Base-by-base conservation (phyloP, 1,140 invertebrate genomes). In the Apis laboriosa region DNA sequence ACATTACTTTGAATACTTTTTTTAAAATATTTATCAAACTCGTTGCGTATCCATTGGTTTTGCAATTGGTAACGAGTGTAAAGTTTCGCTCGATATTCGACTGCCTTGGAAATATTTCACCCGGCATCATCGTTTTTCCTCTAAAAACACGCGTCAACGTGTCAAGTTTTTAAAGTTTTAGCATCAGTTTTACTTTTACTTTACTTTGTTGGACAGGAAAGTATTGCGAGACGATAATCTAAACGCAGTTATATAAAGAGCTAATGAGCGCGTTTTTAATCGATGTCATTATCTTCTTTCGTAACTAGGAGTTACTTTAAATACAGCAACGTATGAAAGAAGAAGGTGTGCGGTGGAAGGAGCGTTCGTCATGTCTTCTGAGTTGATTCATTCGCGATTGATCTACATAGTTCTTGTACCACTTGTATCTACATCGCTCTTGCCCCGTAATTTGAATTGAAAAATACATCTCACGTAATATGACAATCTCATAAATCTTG, bases 231-330 rank as follows among this genome's bases (percentile, higher is more conserved):
- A 63, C 13, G 68, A 63, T 64, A 80, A 80, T 72, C 19, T 64
- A 74, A 64, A 24, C 24, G 21, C 53, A 24, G 70, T 80, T 80
- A 81, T 17, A 60, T 68, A 68, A 76, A 76, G 34, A 28, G n/a
- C 56, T 76, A 68, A 76, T 60, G 53, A 68, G 49, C 43, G 24
- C 17, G 51, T 66, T 76, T 81, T 76, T 68, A 66, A 76, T 76
- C 55, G 28, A 24, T 53, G 43, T 58, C 43, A 66, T 74, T 76
- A 80, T 76, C 63, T 60, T 19, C 51, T 60, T 58, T 68, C 53
- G 55, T 76, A 81, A 81, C 66, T 19, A 81, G 34, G 34, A 9
- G n/a, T 17, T 24, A 21, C 11, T 49, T 81, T 60, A 58, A 74
- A 81, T 58, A 68, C 66, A 5, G 51, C 8, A 49, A 49, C 9